Conservation (phyloP, 1,140 invertebrate genomes). For the Cherax destructor region DNA sequence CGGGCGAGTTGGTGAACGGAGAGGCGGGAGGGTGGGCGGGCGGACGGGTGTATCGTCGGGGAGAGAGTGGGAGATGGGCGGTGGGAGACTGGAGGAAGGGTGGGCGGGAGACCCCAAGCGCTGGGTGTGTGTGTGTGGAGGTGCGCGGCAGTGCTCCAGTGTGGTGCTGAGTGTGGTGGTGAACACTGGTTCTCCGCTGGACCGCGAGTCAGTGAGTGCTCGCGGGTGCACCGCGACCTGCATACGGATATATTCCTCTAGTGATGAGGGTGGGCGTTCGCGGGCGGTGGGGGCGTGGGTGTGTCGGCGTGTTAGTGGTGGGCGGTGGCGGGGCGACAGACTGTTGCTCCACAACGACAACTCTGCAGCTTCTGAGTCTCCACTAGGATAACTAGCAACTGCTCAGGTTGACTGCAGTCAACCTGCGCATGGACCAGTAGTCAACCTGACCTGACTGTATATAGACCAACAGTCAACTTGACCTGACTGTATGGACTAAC, state of each 20-base stretch:
- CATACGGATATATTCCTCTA: neutral
- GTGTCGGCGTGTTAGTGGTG: neutral
- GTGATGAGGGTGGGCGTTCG: neutral
- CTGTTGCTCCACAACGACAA: neutral
- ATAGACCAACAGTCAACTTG: too few species aligned
- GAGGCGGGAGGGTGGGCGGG: too few species aligned
- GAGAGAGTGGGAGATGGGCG: too few species aligned
- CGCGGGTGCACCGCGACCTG: neutral
- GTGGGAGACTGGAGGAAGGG: neutral
- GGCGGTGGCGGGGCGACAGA: neutral
- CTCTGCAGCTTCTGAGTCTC: too few species aligned
- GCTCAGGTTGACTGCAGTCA: neutral
- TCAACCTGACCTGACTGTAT: too few species aligned
- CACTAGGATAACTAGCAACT: neutral
- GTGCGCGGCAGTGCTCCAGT: constrained; percentile 15
- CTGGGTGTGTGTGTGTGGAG: neutral
- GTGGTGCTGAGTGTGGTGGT: constrained; percentile 35
- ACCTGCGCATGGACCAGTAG: too few species aligned
- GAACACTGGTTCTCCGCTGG: neutral
- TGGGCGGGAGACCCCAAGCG: constrained; percentile 21
- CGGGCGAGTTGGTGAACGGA: too few species aligned
- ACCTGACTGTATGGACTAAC: too few species aligned
- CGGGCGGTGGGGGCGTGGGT: neutral
- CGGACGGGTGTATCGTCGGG: too few species aligned
- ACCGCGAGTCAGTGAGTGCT: constrained; percentile 19